A percentile compares a stretch with the other conserved stretches of the same genome.
Evolutionary conservation across 2,797 vertebrate species (phyloP).

Genomic region (Podargus strigoides): DNA sequence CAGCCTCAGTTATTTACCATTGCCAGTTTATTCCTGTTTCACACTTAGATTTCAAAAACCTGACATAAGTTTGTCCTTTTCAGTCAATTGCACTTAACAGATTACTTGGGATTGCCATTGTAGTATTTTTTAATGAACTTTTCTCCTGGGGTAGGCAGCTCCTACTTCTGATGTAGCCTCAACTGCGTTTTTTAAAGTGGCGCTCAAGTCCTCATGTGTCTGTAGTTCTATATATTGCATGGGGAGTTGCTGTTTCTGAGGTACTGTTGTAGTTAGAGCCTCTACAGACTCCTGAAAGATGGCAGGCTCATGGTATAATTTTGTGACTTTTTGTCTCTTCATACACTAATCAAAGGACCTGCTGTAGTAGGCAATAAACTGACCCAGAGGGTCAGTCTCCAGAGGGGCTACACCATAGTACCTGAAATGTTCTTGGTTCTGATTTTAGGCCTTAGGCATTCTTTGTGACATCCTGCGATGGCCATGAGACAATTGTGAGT

Average conservation of each 20-base stretch:
- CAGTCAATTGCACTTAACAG: background rate
- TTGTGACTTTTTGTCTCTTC: background rate
- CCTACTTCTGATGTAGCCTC: background rate
- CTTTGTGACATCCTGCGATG: slow-evolving; percentile 72
- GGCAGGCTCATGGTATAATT: background rate
- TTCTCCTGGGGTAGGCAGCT: background rate
- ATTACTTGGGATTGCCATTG: background rate
- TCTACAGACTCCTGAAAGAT: background rate
- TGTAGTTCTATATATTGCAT: background rate
- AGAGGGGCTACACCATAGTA: slow-evolving; percentile 82
- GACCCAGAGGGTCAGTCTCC: background rate
- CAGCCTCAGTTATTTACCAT: background rate
- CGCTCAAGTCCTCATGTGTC: background rate
- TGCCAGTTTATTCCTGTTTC: background rate
- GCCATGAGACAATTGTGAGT: slow-evolving; percentile 14
- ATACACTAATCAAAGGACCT: background rate
- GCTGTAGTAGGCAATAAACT: background rate
- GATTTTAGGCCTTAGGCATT: slow-evolving; percentile 70
- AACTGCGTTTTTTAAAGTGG: background rate
- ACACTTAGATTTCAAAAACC: background rate
- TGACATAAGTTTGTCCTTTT: background rate
- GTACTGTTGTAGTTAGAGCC: background rate
- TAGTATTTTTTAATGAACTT: background rate
- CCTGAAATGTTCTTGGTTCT: slow-evolving; percentile 70
- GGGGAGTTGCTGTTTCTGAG: background rate